Evolutionary conservation across 2,888 invertebrate genomes (phyloP), one percentile per base, ranked within the genome.

Genomic region (Acrocera orbiculus): DNA sequence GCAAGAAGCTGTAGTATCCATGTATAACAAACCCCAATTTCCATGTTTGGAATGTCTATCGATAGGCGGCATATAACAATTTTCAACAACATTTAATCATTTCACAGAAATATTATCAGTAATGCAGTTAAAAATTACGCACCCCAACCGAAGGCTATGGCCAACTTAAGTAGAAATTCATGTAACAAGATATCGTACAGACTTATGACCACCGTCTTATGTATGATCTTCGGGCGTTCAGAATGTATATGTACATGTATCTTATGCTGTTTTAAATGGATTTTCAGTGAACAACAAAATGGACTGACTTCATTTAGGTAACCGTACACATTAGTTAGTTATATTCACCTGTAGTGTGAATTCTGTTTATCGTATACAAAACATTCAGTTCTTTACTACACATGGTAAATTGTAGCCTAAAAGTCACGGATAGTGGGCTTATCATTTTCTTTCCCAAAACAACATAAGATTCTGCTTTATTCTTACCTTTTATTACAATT

Each of bases 171-270:
- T n/a, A n/a, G n/a, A n/a, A n/a, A n/a, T n/a, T n/a, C n/a, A n/a
- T n/a, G n/a, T n/a, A n/a, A n/a, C n/a, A n/a, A n/a, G n/a, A n/a
- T n/a, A n/a, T n/a, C n/a, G 32, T 32, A 27, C 29, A 26, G 33
- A 26, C 30, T 27, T 35, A 37, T 37, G 37, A 34, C 34, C 36
- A 36, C 34, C 32, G 36, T 39, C 36, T 36, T 34, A 26, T 33
- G 31, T 31, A 30, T 31, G 27, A 26, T 15, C 28, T 30, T 26
- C 14, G 22, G 28, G 24, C 28, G 27, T 15, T 30, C 27, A 28
- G 20, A 31, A 27, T 15, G 17, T 27, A 32, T 24, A 16, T 16
- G 16, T 26, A 13, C 10, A 27, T 19, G 22, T 26, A 16, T 33
- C 24, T 11, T 16, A 13, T 30, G 5, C 16, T 15, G n/a, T 30